Conservation (phyloP, 2,888 invertebrate genomes). For the Diabrotica balteata region DNA sequence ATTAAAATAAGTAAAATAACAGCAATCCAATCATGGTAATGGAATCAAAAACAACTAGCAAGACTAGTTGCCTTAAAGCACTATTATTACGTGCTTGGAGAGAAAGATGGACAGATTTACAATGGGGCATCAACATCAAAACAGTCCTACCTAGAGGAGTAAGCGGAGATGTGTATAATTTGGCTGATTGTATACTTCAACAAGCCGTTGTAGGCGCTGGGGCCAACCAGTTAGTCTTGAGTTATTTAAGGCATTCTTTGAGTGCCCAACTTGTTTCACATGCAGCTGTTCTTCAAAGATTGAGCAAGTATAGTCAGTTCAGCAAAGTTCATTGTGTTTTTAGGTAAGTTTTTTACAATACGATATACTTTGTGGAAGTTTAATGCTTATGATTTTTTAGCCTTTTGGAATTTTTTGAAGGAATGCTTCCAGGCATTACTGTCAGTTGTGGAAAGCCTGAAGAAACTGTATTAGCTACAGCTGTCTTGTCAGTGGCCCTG, state of each 20-base stretch:
- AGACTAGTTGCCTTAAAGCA: constrained; percentile 82
- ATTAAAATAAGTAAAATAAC: no score
- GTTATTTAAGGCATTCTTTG: constrained; percentile 90
- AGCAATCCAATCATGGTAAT: constrained; percentile 57
- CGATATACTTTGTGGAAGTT: background rate
- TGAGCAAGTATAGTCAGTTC: constrained; percentile 85
- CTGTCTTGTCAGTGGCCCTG: constrained; percentile 80
- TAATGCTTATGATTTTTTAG: constrained; percentile 62
- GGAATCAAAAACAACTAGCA: constrained; percentile 84
- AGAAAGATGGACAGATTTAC: constrained; percentile 93
- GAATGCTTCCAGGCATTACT: constrained; percentile 67
- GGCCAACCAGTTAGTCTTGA: constrained; percentile 88
- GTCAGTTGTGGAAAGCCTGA: constrained; percentile 82
- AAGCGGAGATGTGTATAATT: constrained; percentile 90
- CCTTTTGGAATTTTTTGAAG: constrained; percentile 84
- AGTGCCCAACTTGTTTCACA: constrained; percentile 91
- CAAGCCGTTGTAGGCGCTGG: constrained; percentile 94
- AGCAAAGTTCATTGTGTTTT: constrained; percentile 83
- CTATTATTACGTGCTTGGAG: constrained; percentile 88
- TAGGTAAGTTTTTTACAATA: background rate
- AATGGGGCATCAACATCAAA: constrained; percentile 96
- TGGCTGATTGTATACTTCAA: constrained; percentile 91
- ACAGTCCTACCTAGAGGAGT: constrained; percentile 83
- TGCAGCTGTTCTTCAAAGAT: constrained; percentile 85
- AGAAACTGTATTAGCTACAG: constrained; percentile 82